Evolutionary conservation across 2,113 vertebrate species (phyloP), one percentile per base, ranked within the genome.

Genomic region (Desmodus rotundus): DNA sequence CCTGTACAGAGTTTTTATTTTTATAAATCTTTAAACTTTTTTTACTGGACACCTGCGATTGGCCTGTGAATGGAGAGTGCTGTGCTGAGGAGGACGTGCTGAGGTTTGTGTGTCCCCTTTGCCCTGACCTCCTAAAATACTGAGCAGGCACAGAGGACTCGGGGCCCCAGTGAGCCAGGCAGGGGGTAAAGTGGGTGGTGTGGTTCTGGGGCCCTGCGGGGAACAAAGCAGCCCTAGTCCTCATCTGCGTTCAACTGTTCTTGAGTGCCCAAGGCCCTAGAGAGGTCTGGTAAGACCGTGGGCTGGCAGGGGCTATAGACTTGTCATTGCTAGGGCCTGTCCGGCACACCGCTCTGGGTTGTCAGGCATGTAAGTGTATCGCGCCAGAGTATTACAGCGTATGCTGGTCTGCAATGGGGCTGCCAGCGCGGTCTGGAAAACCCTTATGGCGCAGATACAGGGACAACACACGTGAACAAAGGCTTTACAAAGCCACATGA

Each of bases 331-430:
- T 52, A 52, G 65, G 28, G 10, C 3, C 33, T 36, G 28, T 12
- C 36, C 4, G 24, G 38, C 52, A 19, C 24, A 13, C 63, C 81
- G n/a, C 56, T 10, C 56, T 36, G 19, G 54, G 36, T 61, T 76
- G 65, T 67, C 36, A 13, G 5, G 28, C 15, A 11, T 26, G 2
- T 17, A 47, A 31, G 28, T 8, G 4, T 41, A 11, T 15, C n/a
- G 1, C 78, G 67, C 10, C 5, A 0, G 56, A 22, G 14, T 1
- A 2, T 77, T 19, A 12, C 13, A 33, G 33, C 17, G 6, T 4
- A 10, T 20, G 1, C 84, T 43, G 33, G 28, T 50, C 50, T 54
- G 13, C 9, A 2, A 38, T 31, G 15, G 68, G 43, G 80, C 63
- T 22, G 54, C 28, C 17, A 9, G 63, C 1, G 0, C 2, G 38